Conservation (phyloP, 2,797 vertebrate genomes). For the Rhadinocentrus ornatus region DNA sequence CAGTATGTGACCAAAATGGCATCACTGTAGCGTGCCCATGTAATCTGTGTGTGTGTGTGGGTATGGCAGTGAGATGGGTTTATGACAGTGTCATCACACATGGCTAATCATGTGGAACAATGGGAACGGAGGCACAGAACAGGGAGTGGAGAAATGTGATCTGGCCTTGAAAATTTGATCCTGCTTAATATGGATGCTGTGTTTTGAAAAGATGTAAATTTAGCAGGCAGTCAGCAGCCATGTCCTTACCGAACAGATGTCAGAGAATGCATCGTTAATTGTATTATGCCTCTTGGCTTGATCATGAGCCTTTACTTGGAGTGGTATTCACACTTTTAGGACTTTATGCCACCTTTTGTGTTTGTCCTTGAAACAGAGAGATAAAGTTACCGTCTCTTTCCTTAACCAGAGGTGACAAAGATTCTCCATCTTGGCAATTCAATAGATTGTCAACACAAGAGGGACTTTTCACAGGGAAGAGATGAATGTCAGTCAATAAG, state of each 20-base stretch:
- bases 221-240: constrained; percentile 35
- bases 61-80: constrained; percentile 43
- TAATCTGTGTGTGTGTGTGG: constrained; percentile 18
- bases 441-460: constrained; percentile 65
- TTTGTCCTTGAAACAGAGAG: constrained; percentile 42
- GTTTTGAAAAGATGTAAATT: constrained; percentile 59
- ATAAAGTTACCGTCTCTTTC: constrained; percentile 52
- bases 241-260: constrained; percentile 54
- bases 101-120: constrained; percentile 70
- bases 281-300: constrained; percentile 31
- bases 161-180: constrained; percentile 54
- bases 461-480: constrained; percentile 64
- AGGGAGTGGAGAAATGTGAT: constrained; percentile 55
- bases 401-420: constrained; percentile 41
- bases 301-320: constrained; percentile 38
- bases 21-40: constrained; percentile 3
- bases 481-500: constrained; percentile 72
- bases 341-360: constrained; percentile 26
- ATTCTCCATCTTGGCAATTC: constrained; percentile 57
- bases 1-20: constrained; percentile 5
- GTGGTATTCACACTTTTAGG: constrained; percentile 19
- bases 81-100: constrained; percentile 63
- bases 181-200: constrained; percentile 52
- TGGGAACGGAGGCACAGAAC: constrained; percentile 49
- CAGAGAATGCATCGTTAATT: constrained; percentile 35